Evolutionary conservation across 2,888 invertebrate species (phyloP).

Genomic region (Zygaena filipendulae): DNA sequence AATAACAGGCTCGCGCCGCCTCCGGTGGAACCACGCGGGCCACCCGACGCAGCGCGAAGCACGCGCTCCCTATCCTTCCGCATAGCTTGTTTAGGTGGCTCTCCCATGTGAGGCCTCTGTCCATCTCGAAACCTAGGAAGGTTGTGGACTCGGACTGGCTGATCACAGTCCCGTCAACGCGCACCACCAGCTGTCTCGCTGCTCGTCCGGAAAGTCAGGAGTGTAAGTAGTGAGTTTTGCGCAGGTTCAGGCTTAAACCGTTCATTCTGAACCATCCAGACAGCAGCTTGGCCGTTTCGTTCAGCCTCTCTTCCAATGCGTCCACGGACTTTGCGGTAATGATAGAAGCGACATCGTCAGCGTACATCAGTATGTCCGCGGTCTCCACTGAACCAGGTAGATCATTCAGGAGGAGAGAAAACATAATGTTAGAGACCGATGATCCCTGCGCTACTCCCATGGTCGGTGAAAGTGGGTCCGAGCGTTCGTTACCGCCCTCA

Average conservation of each 20-base stretch:
- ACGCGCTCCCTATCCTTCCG: constrained; percentile 2
- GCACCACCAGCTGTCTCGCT: not conserved
- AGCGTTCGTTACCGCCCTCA: not conserved
- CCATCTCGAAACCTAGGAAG: constrained; percentile 8
- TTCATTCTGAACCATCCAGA: constrained; percentile 4
- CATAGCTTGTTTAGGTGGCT: constrained; percentile 5
- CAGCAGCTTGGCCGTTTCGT: not conserved
- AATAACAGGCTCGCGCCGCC: constrained; percentile 6
- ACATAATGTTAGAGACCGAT: constrained; percentile 2
- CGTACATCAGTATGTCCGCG: constrained; percentile 4
- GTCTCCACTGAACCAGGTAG: not conserved
- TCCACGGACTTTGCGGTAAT: not conserved
- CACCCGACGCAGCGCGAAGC: constrained; percentile 8
- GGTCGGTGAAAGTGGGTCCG: too few species aligned
- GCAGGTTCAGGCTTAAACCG: constrained; percentile 4
- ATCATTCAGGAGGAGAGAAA: constrained; percentile 6
- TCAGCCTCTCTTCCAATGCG: constrained; percentile 1
- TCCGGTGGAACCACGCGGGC: not conserved
- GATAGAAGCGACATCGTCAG: constrained; percentile 6
- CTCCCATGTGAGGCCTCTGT: constrained; percentile 4
- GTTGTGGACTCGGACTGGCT: not conserved
- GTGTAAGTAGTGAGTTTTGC: constrained; percentile 5
- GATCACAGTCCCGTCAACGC: not conserved
- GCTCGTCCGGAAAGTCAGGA: not conserved
- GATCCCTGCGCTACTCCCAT: too few species aligned